phyloP scores from a whole-genome alignment of 2,888 invertebrate genomes.

The Lymantria dispar region DNA sequence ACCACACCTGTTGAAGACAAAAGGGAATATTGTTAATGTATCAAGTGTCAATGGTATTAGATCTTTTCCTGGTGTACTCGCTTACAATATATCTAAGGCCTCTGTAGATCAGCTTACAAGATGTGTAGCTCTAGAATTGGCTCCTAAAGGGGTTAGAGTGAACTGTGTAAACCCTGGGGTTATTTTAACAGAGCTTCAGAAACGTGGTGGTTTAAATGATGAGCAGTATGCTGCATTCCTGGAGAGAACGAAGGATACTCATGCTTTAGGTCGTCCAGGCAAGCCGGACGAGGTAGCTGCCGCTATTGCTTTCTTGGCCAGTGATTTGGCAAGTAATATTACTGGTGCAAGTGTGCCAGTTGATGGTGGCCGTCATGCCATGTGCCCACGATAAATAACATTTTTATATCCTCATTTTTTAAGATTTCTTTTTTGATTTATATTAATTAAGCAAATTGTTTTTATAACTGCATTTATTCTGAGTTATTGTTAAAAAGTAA shows the following conservation, averaged over 20 bases:
- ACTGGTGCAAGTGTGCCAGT: conserved; percentile 95
- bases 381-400: conserved; percentile 90
- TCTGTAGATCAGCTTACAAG: conserved; percentile 97
- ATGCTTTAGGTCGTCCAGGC: conserved; percentile 95
- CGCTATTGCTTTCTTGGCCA: conserved; percentile 95
- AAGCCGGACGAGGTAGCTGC: conserved; percentile 93
- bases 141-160: conserved; percentile 91
- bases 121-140: conserved; percentile 94
- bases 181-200: conserved; percentile 93
- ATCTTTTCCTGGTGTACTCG: conserved; percentile 94
- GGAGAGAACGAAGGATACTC: conserved; percentile 92
- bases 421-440: too few relatives aligned
- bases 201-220: conserved; percentile 91
- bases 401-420: background rate
- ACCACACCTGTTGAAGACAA: conserved; percentile 90
- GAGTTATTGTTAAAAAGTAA: too few relatives aligned
- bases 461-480: too few relatives aligned
- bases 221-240: conserved; percentile 92
- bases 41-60: conserved; percentile 96
- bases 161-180: conserved; percentile 98
- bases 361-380: conserved; percentile 96
- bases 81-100: conserved; percentile 96
- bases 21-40: conserved; percentile 97
- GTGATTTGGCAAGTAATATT: conserved; percentile 92
- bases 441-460: too few relatives aligned